phyloP scores from a whole-genome alignment of 2,797 vertebrate species.

The Prunella strophiata region DNA sequence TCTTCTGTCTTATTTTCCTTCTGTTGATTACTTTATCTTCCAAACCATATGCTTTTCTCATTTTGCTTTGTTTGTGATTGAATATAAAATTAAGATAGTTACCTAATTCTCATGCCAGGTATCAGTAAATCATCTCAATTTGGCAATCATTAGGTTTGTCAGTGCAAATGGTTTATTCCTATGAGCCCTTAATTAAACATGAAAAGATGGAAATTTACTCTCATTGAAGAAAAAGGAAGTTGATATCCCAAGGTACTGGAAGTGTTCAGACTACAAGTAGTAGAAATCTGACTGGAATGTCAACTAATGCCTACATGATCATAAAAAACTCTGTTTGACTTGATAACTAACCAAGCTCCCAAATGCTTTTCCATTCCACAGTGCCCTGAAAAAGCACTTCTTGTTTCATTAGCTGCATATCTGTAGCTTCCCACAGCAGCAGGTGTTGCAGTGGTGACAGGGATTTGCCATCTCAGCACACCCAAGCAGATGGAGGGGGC shows the following conservation, averaged over 20 bases:
- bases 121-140: neutral
- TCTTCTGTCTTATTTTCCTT: neutral
- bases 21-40: slow-evolving; percentile 4
- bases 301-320: neutral
- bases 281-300: slow-evolving; percentile 48
- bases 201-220: slow-evolving; percentile 42
- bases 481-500: neutral
- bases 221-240: slow-evolving; percentile 35
- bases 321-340: neutral
- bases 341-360: neutral
- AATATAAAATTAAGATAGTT: slow-evolving; percentile 41
- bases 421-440: neutral
- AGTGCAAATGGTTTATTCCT: slow-evolving; percentile 51
- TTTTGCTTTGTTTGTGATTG: slow-evolving; percentile 21
- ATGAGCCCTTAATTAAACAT: slow-evolving; percentile 53
- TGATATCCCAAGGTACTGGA: slow-evolving; percentile 39
- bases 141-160: slow-evolving; percentile 42
- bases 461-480: neutral
- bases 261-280: slow-evolving; percentile 10
- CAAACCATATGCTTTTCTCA: neutral
- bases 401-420: neutral
- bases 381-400: neutral
- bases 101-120: slow-evolving; percentile 21
- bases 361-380: neutral
- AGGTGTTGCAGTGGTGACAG: fast-evolving